Conservation (phyloP, 2,113 vertebrate species). For the Merops nubicus region DNA sequence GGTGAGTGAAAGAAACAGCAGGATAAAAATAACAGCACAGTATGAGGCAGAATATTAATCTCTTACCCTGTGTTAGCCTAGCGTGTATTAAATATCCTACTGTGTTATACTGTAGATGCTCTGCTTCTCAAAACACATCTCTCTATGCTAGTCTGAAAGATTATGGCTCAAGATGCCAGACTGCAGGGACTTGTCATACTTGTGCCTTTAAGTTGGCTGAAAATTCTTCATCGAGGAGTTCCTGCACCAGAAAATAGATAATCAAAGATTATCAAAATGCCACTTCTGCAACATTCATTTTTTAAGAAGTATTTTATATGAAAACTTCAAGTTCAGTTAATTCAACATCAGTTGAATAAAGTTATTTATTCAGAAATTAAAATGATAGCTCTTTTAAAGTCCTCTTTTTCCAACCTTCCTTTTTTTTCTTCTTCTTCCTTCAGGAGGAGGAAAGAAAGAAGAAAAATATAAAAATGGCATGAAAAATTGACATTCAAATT, state of each 20-base stretch:
- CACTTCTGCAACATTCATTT: background rate
- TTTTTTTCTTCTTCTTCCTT: background rate
- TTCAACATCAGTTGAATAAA: background rate
- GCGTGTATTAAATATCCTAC: background rate
- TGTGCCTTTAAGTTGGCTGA: background rate
- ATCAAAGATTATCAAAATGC: background rate
- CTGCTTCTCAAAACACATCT: background rate
- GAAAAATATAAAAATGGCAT: background rate
- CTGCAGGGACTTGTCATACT: conserved; percentile 4
- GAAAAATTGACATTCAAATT: background rate
- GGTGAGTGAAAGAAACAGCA: conserved; percentile 52
- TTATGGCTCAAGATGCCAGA: conserved; percentile 14
- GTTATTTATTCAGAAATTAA: background rate
- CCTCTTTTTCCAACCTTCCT: too few species aligned
- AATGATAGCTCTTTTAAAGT: background rate
- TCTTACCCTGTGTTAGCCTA: conserved; percentile 36
- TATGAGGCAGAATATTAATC: conserved; percentile 54
- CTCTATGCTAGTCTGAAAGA: background rate
- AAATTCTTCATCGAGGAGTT: background rate
- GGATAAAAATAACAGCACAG: conserved; percentile 55
- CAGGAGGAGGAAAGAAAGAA: background rate
- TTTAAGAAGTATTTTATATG: background rate
- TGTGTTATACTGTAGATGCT: background rate
- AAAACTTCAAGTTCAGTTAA: background rate
- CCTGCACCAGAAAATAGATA: background rate